phyloP scores from a whole-genome alignment of 1,140 invertebrate species.

The Bombyx mori region DNA sequence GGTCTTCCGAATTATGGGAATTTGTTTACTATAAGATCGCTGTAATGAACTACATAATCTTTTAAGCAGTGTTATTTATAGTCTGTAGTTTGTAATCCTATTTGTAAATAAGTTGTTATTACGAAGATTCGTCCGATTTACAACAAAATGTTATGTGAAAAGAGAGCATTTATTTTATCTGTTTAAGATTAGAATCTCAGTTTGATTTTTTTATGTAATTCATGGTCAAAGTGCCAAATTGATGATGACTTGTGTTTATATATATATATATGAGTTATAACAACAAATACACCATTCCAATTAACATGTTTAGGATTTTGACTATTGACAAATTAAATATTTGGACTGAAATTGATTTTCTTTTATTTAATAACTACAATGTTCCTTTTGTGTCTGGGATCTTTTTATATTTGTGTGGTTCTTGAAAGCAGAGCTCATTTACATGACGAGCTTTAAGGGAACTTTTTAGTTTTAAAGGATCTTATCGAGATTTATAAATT shows the following conservation, averaged over 20 bases:
- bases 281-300: constrained; percentile 56
- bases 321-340: constrained; percentile 50
- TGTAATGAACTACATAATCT: too few relatives aligned
- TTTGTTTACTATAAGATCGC: too few relatives aligned
- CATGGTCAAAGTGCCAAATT: constrained; percentile 52
- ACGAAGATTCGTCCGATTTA: constrained; percentile 46
- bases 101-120: constrained; percentile 55
- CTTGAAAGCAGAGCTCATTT: too few relatives aligned
- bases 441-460: too few relatives aligned
- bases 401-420: too few relatives aligned
- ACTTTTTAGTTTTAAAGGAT: too few relatives aligned
- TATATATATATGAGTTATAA: constrained; percentile 20
- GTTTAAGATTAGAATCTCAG: constrained; percentile 48
- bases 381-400: neutral
- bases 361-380: constrained; percentile 30
- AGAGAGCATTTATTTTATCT: constrained; percentile 46
- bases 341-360: constrained; percentile 53
- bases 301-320: constrained; percentile 36
- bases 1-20: too few relatives aligned
- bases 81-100: constrained; percentile 28
- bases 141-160: constrained; percentile 19
- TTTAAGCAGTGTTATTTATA: too few relatives aligned
- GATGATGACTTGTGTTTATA: constrained; percentile 9
- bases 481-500: neutral
- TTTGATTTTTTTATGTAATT: constrained; percentile 24